phyloP scores from a whole-genome alignment of 2,113 vertebrate species.

The Ceyx melanurus region DNA sequence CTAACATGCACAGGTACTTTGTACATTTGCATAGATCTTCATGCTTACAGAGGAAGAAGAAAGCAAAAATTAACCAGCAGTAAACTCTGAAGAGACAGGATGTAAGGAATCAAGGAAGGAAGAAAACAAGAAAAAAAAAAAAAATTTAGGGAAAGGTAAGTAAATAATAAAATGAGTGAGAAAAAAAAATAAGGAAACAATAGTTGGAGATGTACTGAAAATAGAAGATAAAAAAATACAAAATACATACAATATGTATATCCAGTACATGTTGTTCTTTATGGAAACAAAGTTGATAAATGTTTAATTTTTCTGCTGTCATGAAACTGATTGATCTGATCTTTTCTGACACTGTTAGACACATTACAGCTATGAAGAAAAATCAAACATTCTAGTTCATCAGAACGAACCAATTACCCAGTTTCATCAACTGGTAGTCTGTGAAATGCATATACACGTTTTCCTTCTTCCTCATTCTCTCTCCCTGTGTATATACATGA shows the following conservation, averaged over 20 bases:
- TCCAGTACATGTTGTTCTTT: background rate
- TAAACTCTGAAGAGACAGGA: background rate
- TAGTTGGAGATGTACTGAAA: background rate
- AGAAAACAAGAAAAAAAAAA: background rate
- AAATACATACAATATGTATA: background rate
- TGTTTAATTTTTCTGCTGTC: background rate
- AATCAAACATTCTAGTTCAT: background rate
- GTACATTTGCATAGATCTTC: background rate
- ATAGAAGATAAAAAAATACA: background rate
- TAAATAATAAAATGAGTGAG: background rate
- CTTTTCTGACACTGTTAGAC: background rate
- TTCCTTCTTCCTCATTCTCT: background rate
- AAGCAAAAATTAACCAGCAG: background rate
- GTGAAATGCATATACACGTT: background rate
- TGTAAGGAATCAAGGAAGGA: background rate
- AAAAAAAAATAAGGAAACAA: background rate
- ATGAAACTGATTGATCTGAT: background rate
- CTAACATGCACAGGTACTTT: background rate
- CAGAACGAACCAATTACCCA: background rate
- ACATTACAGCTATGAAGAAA: background rate
- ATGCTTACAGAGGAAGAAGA: background rate
- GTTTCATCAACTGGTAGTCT: background rate
- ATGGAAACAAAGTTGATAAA: background rate
- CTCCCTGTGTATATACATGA: background rate
- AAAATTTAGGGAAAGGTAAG: background rate